Evolutionary conservation across 2,797 vertebrate genomes (phyloP).

Genomic region (Sardinella longiceps): DNA sequence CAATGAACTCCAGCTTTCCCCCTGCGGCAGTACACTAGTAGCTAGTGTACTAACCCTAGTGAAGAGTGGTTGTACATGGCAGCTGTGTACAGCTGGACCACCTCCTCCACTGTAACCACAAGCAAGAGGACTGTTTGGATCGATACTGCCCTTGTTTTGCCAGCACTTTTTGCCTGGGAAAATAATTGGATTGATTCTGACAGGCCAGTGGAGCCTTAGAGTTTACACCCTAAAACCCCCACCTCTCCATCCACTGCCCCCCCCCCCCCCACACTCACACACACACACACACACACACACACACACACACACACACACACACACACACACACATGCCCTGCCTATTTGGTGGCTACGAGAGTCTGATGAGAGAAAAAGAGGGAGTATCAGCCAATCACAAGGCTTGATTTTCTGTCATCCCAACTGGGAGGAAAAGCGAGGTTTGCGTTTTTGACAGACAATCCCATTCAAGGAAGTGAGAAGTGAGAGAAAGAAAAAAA

Average conservation of each 20-base stretch:
- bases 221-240: too few relatives aligned
- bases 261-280: too few relatives aligned
- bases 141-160: constrained; percentile 54
- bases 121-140: constrained; percentile 30
- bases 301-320: too few relatives aligned
- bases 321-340: not conserved
- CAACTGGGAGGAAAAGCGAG: constrained; percentile 39
- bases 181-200: constrained; percentile 60
- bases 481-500: constrained; percentile 24
- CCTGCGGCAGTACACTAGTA: constrained; percentile 5
- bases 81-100: not conserved
- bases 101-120: not conserved
- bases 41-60: not conserved
- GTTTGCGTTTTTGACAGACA: constrained; percentile 46
- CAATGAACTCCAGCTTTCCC: not conserved
- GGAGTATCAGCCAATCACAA: constrained; percentile 43
- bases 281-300: too few relatives aligned
- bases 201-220: constrained; percentile 34
- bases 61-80: not conserved
- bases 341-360: not conserved
- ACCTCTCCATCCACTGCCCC: too few relatives aligned
- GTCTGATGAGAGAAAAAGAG: constrained; percentile 13
- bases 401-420: constrained; percentile 62
- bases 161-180: constrained; percentile 50
- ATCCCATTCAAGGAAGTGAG: constrained; percentile 32